Conservation (phyloP, 1,140 invertebrate species). For the Nymphalis io region DNA sequence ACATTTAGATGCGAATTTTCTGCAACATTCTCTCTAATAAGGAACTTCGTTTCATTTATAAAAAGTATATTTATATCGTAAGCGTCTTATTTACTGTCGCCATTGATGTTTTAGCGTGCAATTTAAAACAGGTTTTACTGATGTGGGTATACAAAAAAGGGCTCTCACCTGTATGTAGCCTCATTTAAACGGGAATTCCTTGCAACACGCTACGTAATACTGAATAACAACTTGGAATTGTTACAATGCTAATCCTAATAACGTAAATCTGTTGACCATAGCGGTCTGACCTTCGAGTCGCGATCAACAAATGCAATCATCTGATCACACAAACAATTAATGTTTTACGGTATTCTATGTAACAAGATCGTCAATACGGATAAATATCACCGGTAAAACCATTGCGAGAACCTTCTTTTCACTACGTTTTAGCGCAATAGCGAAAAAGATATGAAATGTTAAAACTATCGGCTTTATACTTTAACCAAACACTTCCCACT, state of each 20-base stretch:
- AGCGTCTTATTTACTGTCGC: slow-evolving; percentile 6
- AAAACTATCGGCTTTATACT: slow-evolving; percentile 67
- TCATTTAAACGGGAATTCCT: slow-evolving; percentile 45
- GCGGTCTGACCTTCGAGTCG: slow-evolving; percentile 58
- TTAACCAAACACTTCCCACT: slow-evolving; percentile 74
- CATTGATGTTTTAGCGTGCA: slow-evolving; percentile 17
- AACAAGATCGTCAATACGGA: slow-evolving; percentile 17
- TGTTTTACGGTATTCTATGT: slow-evolving; percentile 42
- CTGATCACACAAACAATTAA: slow-evolving; percentile 68
- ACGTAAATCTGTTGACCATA: slow-evolving; percentile 56
- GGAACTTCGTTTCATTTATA: not conserved
- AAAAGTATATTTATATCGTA: not conserved
- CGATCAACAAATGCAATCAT: slow-evolving; percentile 71
- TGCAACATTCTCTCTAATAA: not conserved
- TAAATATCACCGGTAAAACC: slow-evolving; percentile 45
- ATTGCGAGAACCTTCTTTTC: slow-evolving; percentile 68
- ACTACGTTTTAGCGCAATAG: slow-evolving; percentile 58
- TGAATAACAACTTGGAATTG: slow-evolving; percentile 37
- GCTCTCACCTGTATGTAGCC: slow-evolving; percentile 50
- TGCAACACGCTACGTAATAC: slow-evolving; percentile 28
- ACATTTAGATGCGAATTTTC: not conserved
- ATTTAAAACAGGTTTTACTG: slow-evolving; percentile 43
- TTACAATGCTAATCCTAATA: slow-evolving; percentile 43
- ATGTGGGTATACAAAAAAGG: slow-evolving; percentile 49
- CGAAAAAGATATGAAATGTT: slow-evolving; percentile 66